Base-by-base conservation (phyloP, 92 coral and sea anemone genomes). In the Epizoanthus ramosus region DNA sequence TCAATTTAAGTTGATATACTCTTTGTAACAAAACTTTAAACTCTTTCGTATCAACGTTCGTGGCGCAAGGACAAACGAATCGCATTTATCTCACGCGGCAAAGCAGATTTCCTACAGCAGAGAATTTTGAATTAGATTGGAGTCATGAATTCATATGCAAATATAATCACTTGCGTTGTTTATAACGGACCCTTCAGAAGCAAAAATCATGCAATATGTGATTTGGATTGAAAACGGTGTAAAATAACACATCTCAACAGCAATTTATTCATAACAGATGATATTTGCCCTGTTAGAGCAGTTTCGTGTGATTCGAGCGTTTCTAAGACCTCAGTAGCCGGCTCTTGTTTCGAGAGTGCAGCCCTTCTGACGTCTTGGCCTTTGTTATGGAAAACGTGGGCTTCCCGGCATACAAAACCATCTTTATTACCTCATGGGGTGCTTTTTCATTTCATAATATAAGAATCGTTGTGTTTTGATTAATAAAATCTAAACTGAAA, bases 81-180 rank as follows among this genome's bases (percentile, higher is more conserved):
- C 19, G 75, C 77, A 69, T 6, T 67, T 64, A 61, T 45, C 64
- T 33, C 47, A n/a, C 72, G n/a, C 52, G 56, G 80, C 67, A 81
- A 7, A 67, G 64, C 80, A 21, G 74, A 68, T 21, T 57, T 88
- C 37, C 43, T 82, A 63, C 66, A 37, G 39, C 67, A 45, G 24
- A 47, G 35, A 57, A 68, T 60, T 67, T 22, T 73, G 54, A 39
- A 58, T 72, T 79, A 73, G 74, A 65, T 61, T 83, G 85, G 82
- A 80, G 85, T 71, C 79, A 88, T 66, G 87, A 86, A 89, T 91
- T 83, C 90, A 85, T 91, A 91, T 91, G 95, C 92, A 89, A 91
- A 91, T 88, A 53, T 65, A 83, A 66, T 65, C 72, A 16, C 50
- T 39, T 43, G 81, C 71, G 85, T 88, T 84, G 91, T 88, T 88